phyloP scores from a whole-genome alignment of 2,797 vertebrate genomes.

The Coluber constrictor region DNA sequence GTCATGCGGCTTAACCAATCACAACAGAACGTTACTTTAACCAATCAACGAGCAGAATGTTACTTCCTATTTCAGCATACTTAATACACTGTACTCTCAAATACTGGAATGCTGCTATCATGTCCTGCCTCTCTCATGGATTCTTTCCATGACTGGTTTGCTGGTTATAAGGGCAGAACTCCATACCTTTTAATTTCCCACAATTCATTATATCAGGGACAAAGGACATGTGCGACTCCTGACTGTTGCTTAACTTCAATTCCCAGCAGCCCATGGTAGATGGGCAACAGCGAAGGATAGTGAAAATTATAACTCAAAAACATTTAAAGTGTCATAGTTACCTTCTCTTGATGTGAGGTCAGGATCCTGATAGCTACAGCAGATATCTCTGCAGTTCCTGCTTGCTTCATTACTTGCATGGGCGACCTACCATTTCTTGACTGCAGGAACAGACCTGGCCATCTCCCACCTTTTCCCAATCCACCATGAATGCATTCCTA shows the following conservation, averaged over 20 bases:
- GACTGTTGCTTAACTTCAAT: neutral
- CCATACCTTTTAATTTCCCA: neutral
- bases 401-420: neutral
- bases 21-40: too few relatives aligned
- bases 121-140: neutral
- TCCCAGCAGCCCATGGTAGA: neutral
- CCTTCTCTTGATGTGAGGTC: neutral
- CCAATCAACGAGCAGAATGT: too few relatives aligned
- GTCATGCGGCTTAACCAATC: too few relatives aligned
- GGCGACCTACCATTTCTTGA: neutral
- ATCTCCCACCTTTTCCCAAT: neutral
- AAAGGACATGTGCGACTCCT: neutral
- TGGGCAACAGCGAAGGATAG: neutral
- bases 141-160: neutral
- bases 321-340: neutral
- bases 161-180: neutral
- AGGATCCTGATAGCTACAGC: neutral
- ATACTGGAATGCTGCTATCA: neutral
- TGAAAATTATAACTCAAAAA: neutral
- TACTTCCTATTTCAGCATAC: too few relatives aligned
- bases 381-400: neutral
- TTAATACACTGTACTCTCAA: neutral
- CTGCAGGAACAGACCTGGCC: neutral
- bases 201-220: neutral
- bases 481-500: neutral